Base-by-base conservation (phyloP, 2,113 vertebrate genomes). In the Aptenodytes forsteri region DNA sequence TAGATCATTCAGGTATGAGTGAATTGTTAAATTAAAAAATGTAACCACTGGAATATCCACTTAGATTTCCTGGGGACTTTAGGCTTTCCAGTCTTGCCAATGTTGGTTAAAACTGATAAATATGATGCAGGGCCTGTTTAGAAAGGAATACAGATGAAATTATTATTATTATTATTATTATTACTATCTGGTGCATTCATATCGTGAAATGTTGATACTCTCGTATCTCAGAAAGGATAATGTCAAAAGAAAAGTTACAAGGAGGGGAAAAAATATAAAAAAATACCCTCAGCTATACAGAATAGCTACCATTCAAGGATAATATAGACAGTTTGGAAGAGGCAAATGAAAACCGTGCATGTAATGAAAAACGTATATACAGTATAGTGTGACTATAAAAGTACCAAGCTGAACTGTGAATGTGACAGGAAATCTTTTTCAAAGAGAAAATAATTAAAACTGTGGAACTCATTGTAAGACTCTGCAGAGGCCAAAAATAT, bases 371-470 rank as follows among this genome's bases (percentile, higher is more conserved):
- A 58, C 27, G 5, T 38, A 18, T 18, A 61, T 49, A 20, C 11
- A 65, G 8, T 44, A 18, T 13, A 32, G 12, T 20, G 9, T 75
- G 36, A 70, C 50, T 70, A 3, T 14, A 16, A 80, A 46, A 61
- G 9, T 62, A 75, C 29, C 25, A 66, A 70, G 38, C 18, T 44
- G 55, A 87, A 70, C 42, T 46, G 25, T 70, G 21, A 93, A 71
- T 38, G 46, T 38, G 65, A 54, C 47, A 90, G 59, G 32, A 82
- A 90, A 72, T 90, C 54, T 64, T 64, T 83, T 75, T 61, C 62
- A 80, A 92, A 83, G 23, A 66, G 32, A 65, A 95, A 94, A 77
- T 83, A 93, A 81, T 89, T 81, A 89, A 93, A 93, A 92, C 56
- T 10, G 21, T 5, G 2, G 29, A 83, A 80, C 30, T 76, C 34